These are phyloP conservation scores for Netelia melanura DNA, from an alignment of 2,888 invertebrate species.

Conservation along the genomic window DNA sequence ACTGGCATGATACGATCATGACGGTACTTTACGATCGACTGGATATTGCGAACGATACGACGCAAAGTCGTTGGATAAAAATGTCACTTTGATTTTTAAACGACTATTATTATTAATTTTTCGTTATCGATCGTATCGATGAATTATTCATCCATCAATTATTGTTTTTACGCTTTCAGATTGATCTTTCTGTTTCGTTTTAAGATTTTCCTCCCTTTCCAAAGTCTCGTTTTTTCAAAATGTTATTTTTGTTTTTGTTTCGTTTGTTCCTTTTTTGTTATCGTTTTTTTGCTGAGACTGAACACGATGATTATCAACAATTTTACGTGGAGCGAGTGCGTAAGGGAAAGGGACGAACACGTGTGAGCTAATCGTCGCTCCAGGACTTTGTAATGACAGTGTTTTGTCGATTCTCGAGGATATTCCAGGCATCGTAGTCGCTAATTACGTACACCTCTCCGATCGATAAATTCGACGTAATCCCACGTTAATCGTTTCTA, in stretches of 20 bases:
- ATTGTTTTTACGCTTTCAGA: no score
- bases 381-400: conserved; percentile 41
- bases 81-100: no score
- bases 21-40: conserved; percentile 33
- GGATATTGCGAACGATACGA: not conserved
- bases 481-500: conserved; percentile 24
- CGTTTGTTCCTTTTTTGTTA: no score
- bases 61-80: not conserved
- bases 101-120: no score
- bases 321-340: not conserved
- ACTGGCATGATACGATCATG: conserved; percentile 47
- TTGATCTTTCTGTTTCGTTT: no score
- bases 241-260: no score
- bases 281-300: not conserved
- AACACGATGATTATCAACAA: not conserved
- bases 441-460: conserved; percentile 49
- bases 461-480: conserved; percentile 56
- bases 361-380: conserved; percentile 47
- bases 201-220: no score
- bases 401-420: conserved; percentile 2
- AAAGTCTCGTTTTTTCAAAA: no score
- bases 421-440: conserved; percentile 40
- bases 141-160: no score
- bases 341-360: not conserved
- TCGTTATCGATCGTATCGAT: no score